Percentiles rank a stretch among this genome's conserved stretches.
These are phyloP conservation scores for Syrista parreyssii DNA, from an alignment of 2,888 invertebrate species.

Conservation along the genomic window DNA sequence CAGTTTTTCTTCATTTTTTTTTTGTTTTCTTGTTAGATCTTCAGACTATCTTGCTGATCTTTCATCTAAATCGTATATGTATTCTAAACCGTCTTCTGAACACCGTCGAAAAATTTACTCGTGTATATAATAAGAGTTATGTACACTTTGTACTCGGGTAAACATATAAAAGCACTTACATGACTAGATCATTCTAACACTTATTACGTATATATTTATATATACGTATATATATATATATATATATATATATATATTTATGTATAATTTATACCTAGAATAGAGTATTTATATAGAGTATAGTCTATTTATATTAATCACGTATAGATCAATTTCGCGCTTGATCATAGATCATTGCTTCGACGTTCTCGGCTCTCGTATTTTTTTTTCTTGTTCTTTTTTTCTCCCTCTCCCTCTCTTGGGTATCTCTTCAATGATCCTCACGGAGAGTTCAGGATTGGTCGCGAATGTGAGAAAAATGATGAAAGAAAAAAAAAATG, in stretches of 20 bases:
- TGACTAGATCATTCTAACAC: conserved; percentile 28
- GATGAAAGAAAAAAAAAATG: background rate
- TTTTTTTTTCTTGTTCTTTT: background rate
- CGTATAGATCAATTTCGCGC: background rate
- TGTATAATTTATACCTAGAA: conserved; percentile 18
- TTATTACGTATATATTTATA: conserved; percentile 16
- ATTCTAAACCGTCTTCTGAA: conserved; percentile 18
- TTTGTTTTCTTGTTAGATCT: background rate
- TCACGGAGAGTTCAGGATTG: background rate
- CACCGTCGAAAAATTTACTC: conserved; percentile 23
- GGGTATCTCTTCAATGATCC: background rate
- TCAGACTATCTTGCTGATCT: background rate
- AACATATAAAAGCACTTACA: conserved; percentile 51
- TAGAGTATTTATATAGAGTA: conserved; percentile 11
- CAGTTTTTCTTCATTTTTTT: too few species aligned
- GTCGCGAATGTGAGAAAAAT: background rate
- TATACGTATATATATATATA: conserved; percentile 18
- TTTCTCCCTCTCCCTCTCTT: conserved; percentile 8
- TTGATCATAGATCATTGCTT: background rate
- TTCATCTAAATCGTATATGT: conserved; percentile 12
- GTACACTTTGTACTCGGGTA: conserved; percentile 51
- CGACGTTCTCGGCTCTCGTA: background rate
- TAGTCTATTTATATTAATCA: background rate
- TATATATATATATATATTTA: conserved; percentile 22
- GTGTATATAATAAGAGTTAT: conserved; percentile 26